phyloP scores from a whole-genome alignment of 2,113 vertebrate species.

The Carassius auratus region DNA sequence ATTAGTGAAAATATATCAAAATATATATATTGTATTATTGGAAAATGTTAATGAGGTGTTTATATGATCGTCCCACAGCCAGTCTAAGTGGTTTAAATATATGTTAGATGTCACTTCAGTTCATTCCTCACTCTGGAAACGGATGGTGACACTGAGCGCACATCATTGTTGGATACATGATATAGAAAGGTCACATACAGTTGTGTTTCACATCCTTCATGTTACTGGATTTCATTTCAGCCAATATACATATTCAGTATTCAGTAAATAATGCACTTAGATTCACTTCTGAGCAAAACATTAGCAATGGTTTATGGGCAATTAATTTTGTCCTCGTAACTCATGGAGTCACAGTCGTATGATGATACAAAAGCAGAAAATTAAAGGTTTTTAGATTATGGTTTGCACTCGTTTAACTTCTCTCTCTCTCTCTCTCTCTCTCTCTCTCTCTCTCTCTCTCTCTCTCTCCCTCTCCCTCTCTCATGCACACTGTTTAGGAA shows the following conservation, averaged over 20 bases:
- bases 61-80: too few species aligned
- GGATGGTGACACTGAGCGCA: too few species aligned
- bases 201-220: too few species aligned
- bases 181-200: too few species aligned
- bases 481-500: constrained; percentile 33
- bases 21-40: too few species aligned
- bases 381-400: neutral
- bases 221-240: too few species aligned
- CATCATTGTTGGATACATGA: too few species aligned
- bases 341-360: neutral
- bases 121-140: too few species aligned
- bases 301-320: neutral
- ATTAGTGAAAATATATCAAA: too few species aligned
- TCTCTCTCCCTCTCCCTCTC: neutral
- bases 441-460: neutral
- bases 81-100: neutral
- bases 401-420: neutral
- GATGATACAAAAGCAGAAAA: neutral
- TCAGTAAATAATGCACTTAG: neutral
- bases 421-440: too few species aligned
- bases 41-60: too few species aligned
- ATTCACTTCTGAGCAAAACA: neutral
- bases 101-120: too few species aligned
- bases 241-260: neutral
- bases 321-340: neutral